Percentiles rank a stretch among this genome's conserved stretches.
These are phyloP conservation scores for Epizoanthus rinbou DNA, from an alignment of 92 coral and sea anemone genomes.

Conservation along the genomic window DNA sequence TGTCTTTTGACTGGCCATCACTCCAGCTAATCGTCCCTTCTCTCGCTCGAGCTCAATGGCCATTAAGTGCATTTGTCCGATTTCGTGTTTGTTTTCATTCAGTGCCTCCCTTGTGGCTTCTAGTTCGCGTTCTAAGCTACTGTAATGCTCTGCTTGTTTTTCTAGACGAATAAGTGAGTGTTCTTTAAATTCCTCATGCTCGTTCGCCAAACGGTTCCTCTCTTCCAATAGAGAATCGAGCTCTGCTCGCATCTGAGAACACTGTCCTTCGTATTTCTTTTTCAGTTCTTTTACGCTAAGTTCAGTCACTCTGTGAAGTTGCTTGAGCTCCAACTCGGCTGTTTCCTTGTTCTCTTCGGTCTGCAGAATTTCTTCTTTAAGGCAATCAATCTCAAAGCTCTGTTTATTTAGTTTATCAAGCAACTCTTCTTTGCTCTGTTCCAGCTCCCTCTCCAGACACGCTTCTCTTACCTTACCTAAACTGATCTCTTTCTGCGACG, in stretches of 20 bases:
- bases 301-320: slow-evolving; percentile 47
- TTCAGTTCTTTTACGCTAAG: slow-evolving; percentile 52
- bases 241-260: slow-evolving; percentile 42
- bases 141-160: slow-evolving; percentile 26
- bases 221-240: slow-evolving; percentile 43
- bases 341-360: slow-evolving; percentile 45
- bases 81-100: slow-evolving; percentile 54
- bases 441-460: slow-evolving; percentile 71
- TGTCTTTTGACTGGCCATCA: slow-evolving; percentile 73
- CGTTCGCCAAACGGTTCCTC: slow-evolving; percentile 38
- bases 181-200: slow-evolving; percentile 58
- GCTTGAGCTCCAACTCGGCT: slow-evolving; percentile 56
- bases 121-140: slow-evolving; percentile 48
- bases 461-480: slow-evolving; percentile 64
- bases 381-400: slow-evolving; percentile 45
- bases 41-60: slow-evolving; percentile 83
- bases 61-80: slow-evolving; percentile 60
- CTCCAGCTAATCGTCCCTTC: slow-evolving; percentile 79
- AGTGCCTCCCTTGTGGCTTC: slow-evolving; percentile 43
- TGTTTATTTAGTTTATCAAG: slow-evolving; percentile 41
- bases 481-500: slow-evolving; percentile 64
- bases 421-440: slow-evolving; percentile 54
- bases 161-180: slow-evolving; percentile 36
- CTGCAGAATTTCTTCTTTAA: slow-evolving; percentile 47
- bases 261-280: slow-evolving; percentile 52